Base-by-base conservation (phyloP, 2,797 vertebrate species). In the Trachops cirrhosus region DNA sequence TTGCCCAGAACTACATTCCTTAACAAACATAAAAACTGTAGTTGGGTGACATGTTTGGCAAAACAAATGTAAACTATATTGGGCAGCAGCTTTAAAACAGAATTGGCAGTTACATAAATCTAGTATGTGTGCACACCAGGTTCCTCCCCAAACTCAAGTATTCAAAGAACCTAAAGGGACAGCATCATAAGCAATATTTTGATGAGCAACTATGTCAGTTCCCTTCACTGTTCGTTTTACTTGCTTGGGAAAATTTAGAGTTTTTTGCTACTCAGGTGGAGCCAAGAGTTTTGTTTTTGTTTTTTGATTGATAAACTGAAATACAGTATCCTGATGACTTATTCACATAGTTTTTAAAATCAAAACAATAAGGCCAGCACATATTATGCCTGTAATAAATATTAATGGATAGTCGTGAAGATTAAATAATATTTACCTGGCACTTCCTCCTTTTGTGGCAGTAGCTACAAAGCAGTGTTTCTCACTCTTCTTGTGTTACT, bases 191-290 rank as follows among this genome's bases (percentile, higher is more conserved):
- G 54, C 48, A 77, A 22, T 48, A 80, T 29, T 93, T 75, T 78
- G 34, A 44, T 86, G 22, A 80, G 50, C 41, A 89, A 80, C 37
- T 34, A 34, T 82, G 41, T n/a, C n/a, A 41, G 8, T 74, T 96
- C 19, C 59, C 52, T 37, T 70, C 32, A 79, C 6, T 21, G 32
- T 67, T 82, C 22, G 54, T 91, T 94, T 79, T n/a, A 54, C 91
- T 86, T 79, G 44, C 59, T 94, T 85, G 68, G 78, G 91, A 95
- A 83, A 93, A 68, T 50, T 46, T 87, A 59, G 48, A 86, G 64
- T 18, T 70, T 82, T 90, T 88, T 88, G 54, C 37, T 70, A 44
- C n/a, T 59, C 32, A 26, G 41, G 37, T 48, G 52, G 37, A 93
- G 64, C 37, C 64, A 93, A 54, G 44, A 26, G 75, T 34, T 74